Evolutionary conservation across 2,113 vertebrate genomes (phyloP), one percentile per base, ranked within the genome.

Genomic region (Cathartes aura): DNA sequence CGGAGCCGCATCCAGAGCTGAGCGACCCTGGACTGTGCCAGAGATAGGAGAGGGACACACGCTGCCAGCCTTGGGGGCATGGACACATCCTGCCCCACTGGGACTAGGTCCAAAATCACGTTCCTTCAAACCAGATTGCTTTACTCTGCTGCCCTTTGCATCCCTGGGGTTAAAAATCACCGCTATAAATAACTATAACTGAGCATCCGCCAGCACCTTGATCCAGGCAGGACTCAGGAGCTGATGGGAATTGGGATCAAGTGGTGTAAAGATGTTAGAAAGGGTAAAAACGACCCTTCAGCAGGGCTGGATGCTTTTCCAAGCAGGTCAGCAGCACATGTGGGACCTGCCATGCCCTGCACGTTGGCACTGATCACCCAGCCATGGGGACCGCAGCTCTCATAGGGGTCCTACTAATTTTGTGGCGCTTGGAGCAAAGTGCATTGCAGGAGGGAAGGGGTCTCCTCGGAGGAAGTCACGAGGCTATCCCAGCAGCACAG

Each of bases 131-230:
- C 19, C 7, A 11, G 20, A 58, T 20, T 30, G 68, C 53, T 80
- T 36, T 60, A 14, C 36, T 83, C 43, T 2, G 12, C 53, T 76
- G 58, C 42, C 36, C 19, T 96, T 48, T 86, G 36, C 47, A 34
- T 15, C 8, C 52, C 40, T 0, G 4, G 22, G 29, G 12, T 64
- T 43, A 52, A 30, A 64, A 68, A 48, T 29, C 74, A 29, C 14
- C 0, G 1, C 40, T 52, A 2, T 11, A 52, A 88, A 38, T 45
- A 32, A 48, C 9, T 2, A 1, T 3, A n/a, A 13, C 8, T 17
- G 36, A 73, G 43, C 22, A n/a, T 15, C 59, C 45, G 8, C 22
- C 2, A 6, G 75, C 62, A n/a, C 47, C 47, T 20, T 11, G 55
- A 16, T 15, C 36, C 64, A 36, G 22, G 48, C 32, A 43, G 81